Conservation (phyloP, 2,888 invertebrate genomes). For the Acholoe squamosa region DNA sequence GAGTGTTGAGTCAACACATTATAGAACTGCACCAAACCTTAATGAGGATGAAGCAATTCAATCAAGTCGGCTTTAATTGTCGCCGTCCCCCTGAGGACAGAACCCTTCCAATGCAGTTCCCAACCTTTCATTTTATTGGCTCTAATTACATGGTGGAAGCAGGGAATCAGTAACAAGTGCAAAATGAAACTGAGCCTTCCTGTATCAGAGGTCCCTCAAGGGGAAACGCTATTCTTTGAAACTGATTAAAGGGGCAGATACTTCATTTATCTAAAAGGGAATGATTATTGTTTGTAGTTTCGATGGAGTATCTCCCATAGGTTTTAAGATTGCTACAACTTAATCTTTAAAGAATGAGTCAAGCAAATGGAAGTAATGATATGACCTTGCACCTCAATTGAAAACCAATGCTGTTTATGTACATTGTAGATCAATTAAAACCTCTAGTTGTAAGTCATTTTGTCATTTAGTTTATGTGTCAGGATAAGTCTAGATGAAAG, state of each 20-base stretch:
- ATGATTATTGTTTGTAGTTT: not conserved
- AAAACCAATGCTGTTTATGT: too few species aligned
- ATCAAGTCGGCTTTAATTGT: not conserved
- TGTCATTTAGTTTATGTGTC: too few species aligned
- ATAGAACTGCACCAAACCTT: not conserved
- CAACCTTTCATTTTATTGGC: constrained; percentile 4
- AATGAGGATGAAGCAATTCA: constrained; percentile 1
- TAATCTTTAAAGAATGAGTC: not conserved
- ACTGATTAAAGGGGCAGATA: not conserved
- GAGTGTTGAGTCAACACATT: not conserved
- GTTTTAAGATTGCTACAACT: not conserved
- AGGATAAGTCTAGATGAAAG: too few species aligned
- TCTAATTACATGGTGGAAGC: not conserved
- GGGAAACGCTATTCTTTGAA: not conserved
- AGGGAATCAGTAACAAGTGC: not conserved
- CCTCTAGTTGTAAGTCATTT: too few species aligned
- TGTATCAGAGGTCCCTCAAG: not conserved
- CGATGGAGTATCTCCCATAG: not conserved
- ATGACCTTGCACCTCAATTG: too few species aligned
- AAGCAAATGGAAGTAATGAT: not conserved
- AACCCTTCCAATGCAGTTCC: not conserved
- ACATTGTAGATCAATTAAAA: too few species aligned
- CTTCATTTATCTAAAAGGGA: not conserved
- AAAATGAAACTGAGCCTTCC: not conserved
- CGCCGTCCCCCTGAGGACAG: not conserved